Evolutionary conservation across 2,113 vertebrate genomes (phyloP).

Genomic region (Muntiacus reevesi): DNA sequence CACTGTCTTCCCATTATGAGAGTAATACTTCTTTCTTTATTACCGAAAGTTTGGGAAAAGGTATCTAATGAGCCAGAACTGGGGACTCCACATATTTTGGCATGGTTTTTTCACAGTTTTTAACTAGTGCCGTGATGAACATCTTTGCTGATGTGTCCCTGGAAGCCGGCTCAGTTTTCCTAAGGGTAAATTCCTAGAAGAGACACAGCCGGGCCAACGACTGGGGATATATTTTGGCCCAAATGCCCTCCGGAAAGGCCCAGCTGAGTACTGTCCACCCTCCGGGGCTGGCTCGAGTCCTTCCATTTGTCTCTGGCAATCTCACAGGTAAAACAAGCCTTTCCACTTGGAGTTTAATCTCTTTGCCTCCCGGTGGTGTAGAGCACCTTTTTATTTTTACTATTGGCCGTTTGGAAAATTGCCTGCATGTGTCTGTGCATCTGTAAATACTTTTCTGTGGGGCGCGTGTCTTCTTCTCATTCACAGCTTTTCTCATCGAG

Average conservation of each 20-base stretch:
- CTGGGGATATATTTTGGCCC: background rate
- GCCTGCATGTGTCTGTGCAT: rapidly evolving
- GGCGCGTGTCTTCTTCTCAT: background rate
- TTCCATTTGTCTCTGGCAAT: rapidly evolving
- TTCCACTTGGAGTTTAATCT: background rate
- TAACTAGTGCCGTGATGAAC: background rate
- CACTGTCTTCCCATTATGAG: background rate
- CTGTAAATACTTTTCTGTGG: background rate
- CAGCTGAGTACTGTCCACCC: rapidly evolving
- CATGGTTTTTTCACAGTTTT: background rate
- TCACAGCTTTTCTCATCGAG: rapidly evolving
- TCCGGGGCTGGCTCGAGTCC: rapidly evolving
- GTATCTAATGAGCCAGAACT: background rate
- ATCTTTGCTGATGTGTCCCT: too few relatives aligned
- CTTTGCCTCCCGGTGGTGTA: background rate
- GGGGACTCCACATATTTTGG: rapidly evolving
- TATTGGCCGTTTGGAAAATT: rapidly evolving
- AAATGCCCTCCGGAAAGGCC: background rate
- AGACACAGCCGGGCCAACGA: background rate
- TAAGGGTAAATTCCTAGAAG: background rate
- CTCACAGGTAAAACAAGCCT: background rate
- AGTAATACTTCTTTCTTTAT: background rate
- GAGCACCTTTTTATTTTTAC: background rate
- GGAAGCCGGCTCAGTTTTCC: background rate
- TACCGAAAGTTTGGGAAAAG: background rate